Percentiles rank a stretch among this genome's conserved stretches.
phyloP scores from a whole-genome alignment of 2,113 vertebrate genomes.

The Dipodomys ordii region DNA sequence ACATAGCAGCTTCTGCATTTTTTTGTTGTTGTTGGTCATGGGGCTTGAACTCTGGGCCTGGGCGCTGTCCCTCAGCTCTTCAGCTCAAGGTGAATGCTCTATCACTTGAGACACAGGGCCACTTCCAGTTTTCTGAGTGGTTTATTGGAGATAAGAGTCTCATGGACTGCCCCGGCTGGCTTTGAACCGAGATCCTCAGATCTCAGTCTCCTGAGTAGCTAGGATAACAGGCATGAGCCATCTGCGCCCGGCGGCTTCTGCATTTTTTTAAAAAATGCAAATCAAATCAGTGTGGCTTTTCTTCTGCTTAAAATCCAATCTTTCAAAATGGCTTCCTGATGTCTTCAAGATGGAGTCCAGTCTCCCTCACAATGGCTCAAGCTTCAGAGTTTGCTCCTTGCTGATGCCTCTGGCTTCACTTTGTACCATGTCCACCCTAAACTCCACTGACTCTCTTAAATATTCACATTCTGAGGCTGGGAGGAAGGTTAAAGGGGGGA shows the following conservation, averaged over 20 bases:
- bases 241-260: neutral
- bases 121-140: too few relatives aligned
- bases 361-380: neutral
- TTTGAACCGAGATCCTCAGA: too few relatives aligned
- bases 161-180: too few relatives aligned
- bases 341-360: neutral
- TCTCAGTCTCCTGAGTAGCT: too few relatives aligned
- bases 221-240: too few relatives aligned
- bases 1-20: neutral
- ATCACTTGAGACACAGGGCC: too few relatives aligned
- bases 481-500: neutral
- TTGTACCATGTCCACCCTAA: neutral
- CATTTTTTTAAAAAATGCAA: neutral
- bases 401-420: neutral
- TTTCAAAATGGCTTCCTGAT: neutral
- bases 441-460: neutral
- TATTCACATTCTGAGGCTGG: neutral
- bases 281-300: constrained; percentile 9
- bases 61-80: too few relatives aligned
- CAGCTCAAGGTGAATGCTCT: too few relatives aligned
- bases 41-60: too few relatives aligned
- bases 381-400: neutral
- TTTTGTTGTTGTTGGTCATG: too few relatives aligned
- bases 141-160: too few relatives aligned
- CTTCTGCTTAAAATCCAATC: neutral